Evolutionary conservation across 1,140 invertebrate species (phyloP).

Genomic region (Dendrolimus punctatus): DNA sequence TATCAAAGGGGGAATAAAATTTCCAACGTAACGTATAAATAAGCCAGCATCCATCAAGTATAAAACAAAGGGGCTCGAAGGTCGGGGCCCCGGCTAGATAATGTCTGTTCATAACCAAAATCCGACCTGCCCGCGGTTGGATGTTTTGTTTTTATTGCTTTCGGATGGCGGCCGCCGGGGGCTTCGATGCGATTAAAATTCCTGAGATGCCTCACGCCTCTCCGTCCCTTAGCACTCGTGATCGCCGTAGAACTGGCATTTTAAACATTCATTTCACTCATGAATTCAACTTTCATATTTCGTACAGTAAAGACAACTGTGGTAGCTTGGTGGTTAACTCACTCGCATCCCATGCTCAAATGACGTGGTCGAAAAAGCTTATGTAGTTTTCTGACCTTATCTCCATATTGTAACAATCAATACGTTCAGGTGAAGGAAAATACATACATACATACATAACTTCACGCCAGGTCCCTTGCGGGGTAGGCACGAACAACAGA

Average conservation of each 20-base stretch:
- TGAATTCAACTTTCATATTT: neutral
- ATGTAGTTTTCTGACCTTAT: too few species aligned
- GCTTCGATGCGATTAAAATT: slow-evolving; percentile 66
- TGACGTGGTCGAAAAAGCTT: too few species aligned
- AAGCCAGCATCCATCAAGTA: neutral
- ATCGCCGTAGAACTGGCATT: slow-evolving; percentile 13
- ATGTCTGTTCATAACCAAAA: slow-evolving; percentile 34
- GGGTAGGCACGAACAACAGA: too few species aligned
- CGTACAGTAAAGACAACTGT: too few species aligned
- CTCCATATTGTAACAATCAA: too few species aligned
- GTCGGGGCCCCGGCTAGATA: slow-evolving; percentile 24
- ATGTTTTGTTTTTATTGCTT: slow-evolving; percentile 44
- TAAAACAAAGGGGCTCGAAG: slow-evolving; percentile 24
- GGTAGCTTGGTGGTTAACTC: too few species aligned
- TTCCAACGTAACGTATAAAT: slow-evolving; percentile 4
- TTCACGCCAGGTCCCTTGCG: too few species aligned
- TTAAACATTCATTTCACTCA: slow-evolving; percentile 14
- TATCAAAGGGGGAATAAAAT: too few species aligned
- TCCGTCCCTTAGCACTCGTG: slow-evolving; percentile 23
- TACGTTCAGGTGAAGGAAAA: too few species aligned
- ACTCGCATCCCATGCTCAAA: too few species aligned
- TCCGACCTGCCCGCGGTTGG: slow-evolving; percentile 25
- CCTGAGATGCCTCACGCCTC: slow-evolving; percentile 54
- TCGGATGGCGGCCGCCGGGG: slow-evolving; percentile 29
- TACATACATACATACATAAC: too few species aligned